A percentile compares a stretch with the other conserved stretches of the same genome.
Evolutionary conservation across 2,888 invertebrate genomes (phyloP).

Genomic region (Diogma glabrata): DNA sequence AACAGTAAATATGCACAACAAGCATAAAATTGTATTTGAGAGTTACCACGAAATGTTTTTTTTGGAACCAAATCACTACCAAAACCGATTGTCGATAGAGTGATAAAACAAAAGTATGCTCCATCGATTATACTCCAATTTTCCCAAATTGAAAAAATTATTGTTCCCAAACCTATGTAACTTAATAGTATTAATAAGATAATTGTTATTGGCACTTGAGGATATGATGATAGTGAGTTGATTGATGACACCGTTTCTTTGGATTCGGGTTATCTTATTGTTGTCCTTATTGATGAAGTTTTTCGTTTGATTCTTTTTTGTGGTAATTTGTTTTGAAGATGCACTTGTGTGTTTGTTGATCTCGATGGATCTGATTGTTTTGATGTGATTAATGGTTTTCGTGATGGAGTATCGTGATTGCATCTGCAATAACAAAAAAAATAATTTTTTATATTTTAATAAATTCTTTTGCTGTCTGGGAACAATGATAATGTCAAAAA

Average conservation of each 20-base stretch:
- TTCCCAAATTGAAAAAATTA: constrained; percentile 67
- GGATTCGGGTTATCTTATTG: neutral
- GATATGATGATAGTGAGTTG: constrained; percentile 23
- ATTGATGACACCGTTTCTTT: constrained; percentile 17
- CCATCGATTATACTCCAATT: constrained; percentile 72
- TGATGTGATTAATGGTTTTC: constrained; percentile 58
- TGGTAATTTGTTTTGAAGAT: neutral
- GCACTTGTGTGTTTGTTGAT: constrained; percentile 11
- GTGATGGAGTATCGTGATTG: constrained; percentile 66
- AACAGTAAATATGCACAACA: constrained; percentile 69
- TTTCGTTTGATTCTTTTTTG: too few relatives aligned
- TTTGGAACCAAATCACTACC: constrained; percentile 63
- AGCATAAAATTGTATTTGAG: constrained; percentile 56
- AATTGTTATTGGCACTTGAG: constrained; percentile 47
- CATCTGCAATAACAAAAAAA: too few relatives aligned
- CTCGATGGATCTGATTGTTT: neutral
- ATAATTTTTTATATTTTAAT: too few relatives aligned
- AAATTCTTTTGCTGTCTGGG: too few relatives aligned
- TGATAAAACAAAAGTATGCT: constrained; percentile 75
- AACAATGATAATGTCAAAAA: too few relatives aligned
- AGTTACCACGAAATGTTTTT: constrained; percentile 34
- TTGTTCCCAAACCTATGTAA: constrained; percentile 66
- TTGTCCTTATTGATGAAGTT: neutral
- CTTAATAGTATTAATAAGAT: constrained; percentile 55
- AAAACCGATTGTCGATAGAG: constrained; percentile 71